A percentile compares a stretch with the other conserved stretches of the same genome.
These are phyloP conservation scores for Tineola bisselliella DNA, from an alignment of 2,888 invertebrate genomes.

Conservation along the genomic window DNA sequence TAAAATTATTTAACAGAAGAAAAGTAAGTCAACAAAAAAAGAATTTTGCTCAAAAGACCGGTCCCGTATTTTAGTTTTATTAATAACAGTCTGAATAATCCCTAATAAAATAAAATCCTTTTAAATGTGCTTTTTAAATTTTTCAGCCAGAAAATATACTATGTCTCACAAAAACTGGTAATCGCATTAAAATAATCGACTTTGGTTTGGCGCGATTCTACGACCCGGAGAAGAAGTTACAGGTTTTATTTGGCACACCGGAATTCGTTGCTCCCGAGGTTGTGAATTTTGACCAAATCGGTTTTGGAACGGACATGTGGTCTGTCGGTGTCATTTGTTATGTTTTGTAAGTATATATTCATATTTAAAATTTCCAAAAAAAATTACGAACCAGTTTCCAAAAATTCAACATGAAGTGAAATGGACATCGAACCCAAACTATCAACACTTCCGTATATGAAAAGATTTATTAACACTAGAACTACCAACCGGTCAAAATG, in stretches of 20 bases:
- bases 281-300: conserved; percentile 97
- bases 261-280: conserved; percentile 99
- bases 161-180: conserved; percentile 95
- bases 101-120: no score
- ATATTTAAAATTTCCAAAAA: conserved; percentile 6
- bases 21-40: no score
- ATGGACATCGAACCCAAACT: no score
- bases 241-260: conserved; percentile 96
- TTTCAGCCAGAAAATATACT: conserved; percentile 96
- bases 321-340: conserved; percentile 98
- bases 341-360: conserved; percentile 86
- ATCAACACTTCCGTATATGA: no score
- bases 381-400: neutral
- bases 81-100: no score
- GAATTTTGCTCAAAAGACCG: no score
- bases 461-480: no score
- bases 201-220: conserved; percentile 95
- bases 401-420: no score
- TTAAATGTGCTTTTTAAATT: no score
- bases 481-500: no score
- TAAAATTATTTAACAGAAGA: no score
- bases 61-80: no score
- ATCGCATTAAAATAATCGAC: conserved; percentile 98
- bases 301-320: conserved; percentile 98
- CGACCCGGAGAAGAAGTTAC: conserved; percentile 90